Conservation (phyloP, 2,888 invertebrate genomes). For the Cantharis rufa region DNA sequence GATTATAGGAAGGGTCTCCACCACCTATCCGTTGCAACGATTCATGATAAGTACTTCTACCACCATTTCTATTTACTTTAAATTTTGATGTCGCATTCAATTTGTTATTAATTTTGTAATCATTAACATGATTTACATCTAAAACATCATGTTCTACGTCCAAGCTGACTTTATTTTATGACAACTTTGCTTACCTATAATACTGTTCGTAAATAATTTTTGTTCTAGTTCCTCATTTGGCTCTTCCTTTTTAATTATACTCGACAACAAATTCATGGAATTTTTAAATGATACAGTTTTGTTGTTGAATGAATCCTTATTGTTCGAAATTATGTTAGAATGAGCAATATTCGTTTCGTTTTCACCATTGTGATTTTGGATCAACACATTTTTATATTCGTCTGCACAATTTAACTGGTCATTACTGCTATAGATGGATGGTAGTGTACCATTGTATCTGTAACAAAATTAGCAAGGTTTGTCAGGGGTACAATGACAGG, state of each 20-base stretch:
- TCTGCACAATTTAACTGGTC: slow-evolving; percentile 16
- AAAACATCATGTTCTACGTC: slow-evolving; percentile 5
- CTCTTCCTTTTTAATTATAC: slow-evolving; percentile 30
- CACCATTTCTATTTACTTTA: slow-evolving; percentile 41
- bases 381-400: slow-evolving; percentile 13
- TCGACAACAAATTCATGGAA: slow-evolving; percentile 1
- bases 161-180: neutral
- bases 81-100: slow-evolving; percentile 40
- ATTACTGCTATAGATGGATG: slow-evolving; percentile 11
- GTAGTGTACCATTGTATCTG: slow-evolving; percentile 21
- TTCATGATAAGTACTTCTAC: slow-evolving; percentile 51
- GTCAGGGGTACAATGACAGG: neutral
- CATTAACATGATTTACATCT: slow-evolving; percentile 47
- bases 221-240: slow-evolving; percentile 41
- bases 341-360: slow-evolving; percentile 2
- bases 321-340: slow-evolving; percentile 6
- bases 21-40: slow-evolving; percentile 52
- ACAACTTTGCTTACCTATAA: slow-evolving; percentile 51
- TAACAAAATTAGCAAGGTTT: neutral
- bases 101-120: slow-evolving; percentile 29
- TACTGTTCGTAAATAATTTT: slow-evolving; percentile 53
- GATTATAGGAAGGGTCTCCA: slow-evolving; percentile 44
- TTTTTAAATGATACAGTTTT: slow-evolving; percentile 10
- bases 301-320: neutral
- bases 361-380: slow-evolving; percentile 17